Base-by-base conservation (phyloP, 2,797 vertebrate genomes). In the Linurgus olivaceus region DNA sequence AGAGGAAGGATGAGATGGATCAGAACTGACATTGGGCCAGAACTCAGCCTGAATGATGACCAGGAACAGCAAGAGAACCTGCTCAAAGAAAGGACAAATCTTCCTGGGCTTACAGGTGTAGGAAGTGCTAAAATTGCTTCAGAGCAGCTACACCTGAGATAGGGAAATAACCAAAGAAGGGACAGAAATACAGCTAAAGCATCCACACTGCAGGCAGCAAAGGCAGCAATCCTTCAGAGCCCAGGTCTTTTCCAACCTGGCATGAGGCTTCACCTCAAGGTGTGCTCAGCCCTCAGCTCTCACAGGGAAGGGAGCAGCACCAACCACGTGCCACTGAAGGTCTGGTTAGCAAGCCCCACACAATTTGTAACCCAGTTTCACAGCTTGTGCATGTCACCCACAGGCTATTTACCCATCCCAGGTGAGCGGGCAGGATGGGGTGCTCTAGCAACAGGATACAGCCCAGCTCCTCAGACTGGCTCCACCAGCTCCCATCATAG, bases 311-410 rank as follows among this genome's bases (percentile, higher is more conserved):
- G 14, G 21, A 62, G 18, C 44, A 70, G n/a, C 50, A 68, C 25
- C 51, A 68, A 5, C 31, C 48, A 14, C 0, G 0, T 0, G 0
- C 45, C 6, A 2, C 45, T 47, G 44, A 16, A 82, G 59, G 52
- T 29, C 47, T 26, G 9, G 10, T 0, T 62, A 62, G 40, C 62
- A 84, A 75, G 31, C 15, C 12, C 33, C 20, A 13, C n/a, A 25
- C 28, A 54, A 66, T 25, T 19, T 3, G 0, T 24, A 79, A 47
- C 40, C 10, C 55, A 40, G 31, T 17, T 78, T 48, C 51, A 63
- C 63, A 54, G 44, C 52, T 55, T 71, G 44, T 20, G 78, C n/a
- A 7, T 17, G n/a, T 52, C 61, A 38, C 11, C 33, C 75, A 66
- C 33, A 4, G 33, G 18, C 37, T 47, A 5, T 52, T 73, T 42